phyloP scores from a whole-genome alignment of 2,797 vertebrate genomes.

The Cossypha polioptera region DNA sequence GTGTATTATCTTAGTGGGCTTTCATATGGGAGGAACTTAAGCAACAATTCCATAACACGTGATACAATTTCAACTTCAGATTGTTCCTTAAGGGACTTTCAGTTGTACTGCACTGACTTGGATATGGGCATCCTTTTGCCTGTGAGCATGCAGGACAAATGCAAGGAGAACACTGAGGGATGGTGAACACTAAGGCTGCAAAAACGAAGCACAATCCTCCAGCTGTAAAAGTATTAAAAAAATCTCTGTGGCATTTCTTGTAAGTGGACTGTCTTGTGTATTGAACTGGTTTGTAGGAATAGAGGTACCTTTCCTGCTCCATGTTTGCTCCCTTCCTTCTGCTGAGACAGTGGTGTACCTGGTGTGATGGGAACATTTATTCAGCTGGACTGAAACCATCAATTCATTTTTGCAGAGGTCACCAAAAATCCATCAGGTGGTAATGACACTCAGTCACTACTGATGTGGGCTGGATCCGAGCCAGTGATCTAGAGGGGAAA shows the following conservation, averaged over 20 bases:
- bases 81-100: not conserved
- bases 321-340: not conserved
- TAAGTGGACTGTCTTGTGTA: not conserved
- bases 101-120: not conserved
- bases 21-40: not conserved
- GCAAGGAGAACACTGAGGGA: not conserved
- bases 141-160: not conserved
- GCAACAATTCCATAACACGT: not conserved
- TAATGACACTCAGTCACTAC: conserved; percentile 71
- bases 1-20: not conserved
- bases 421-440: conserved; percentile 66
- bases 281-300: not conserved
- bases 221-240: not conserved
- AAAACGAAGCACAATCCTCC: not conserved
- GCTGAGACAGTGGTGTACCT: not conserved
- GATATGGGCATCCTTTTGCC: not conserved
- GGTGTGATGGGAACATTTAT: conserved; percentile 30
- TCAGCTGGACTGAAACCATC: conserved; percentile 50
- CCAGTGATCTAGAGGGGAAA: conserved; percentile 61
- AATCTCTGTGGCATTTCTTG: not conserved
- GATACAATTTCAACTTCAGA: not conserved
- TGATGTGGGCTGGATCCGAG: conserved; percentile 68
- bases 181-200: not conserved
- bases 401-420: conserved; percentile 63
- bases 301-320: not conserved